Evolutionary conservation across 2,888 invertebrate genomes (phyloP), one percentile per base, ranked within the genome.

Genomic region (Megamerina dolium): DNA sequence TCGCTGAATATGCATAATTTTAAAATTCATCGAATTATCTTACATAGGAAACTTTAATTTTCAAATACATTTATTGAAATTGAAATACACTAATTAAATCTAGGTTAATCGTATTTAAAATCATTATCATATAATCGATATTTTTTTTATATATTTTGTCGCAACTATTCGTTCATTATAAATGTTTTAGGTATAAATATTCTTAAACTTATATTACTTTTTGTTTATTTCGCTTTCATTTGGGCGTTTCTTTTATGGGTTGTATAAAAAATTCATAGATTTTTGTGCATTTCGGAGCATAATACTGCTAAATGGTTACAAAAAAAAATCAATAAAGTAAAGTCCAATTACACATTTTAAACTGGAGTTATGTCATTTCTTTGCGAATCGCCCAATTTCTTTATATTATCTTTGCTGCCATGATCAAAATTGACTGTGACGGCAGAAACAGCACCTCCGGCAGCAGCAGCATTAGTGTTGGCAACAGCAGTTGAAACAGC

Each of bases 331-430:
- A 29, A n/a, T 29, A 4, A 29, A 29, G 13, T 29, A 13, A 13
- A 13, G n/a, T 23, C 9, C 12, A 6, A n/a, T n/a, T n/a, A n/a
- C n/a, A n/a, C n/a, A 12, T 32, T 34, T 44, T 60, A 64, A 48
- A 64, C 63, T 16, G 63, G 63, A 3, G 63, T 65, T 50, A 64
- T 60, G 38, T 54, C 56, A 41, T 45, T 50, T 44, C 48, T 49
- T 17, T 37, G 35, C 17, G 31, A 18, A 19, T 53, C 53, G 31
- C 41, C n/a, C 18, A 14, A 10, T 30, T 23, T 36, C 23, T 36
- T 36, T n/a, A n/a, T n/a, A n/a, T n/a, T n/a, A n/a, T n/a, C n/a
- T 16, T 16, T 41, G 12, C 13, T 23, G 8, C 37, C 37, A 37
- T 33, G 27, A 37, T 40, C 18, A 13, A 16, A 40, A 31, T 29